Conservation (phyloP, 2,888 invertebrate genomes). For the Megalurothrips usitatus region DNA sequence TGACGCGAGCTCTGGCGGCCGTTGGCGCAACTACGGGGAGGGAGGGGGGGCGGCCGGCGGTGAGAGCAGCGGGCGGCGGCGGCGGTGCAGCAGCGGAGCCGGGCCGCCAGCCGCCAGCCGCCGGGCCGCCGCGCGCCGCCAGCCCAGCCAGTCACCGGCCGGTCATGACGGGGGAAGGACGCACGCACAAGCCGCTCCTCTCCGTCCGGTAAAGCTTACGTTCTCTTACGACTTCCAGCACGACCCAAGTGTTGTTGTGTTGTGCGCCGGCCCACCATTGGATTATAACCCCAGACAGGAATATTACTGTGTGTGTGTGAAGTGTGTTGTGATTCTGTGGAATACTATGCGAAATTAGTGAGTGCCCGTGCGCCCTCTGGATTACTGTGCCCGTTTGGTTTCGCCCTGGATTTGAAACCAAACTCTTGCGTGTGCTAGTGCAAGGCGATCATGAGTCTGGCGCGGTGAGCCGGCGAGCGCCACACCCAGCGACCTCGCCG, state of each 20-base stretch:
- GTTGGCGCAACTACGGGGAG: neutral
- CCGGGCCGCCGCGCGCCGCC: neutral
- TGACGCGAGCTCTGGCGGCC: constrained; percentile 3
- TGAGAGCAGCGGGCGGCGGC: neutral
- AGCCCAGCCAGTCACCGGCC: constrained; percentile 9
- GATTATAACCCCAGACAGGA: neutral
- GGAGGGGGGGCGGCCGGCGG: neutral
- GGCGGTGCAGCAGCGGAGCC: neutral
- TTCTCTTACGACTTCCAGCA: neutral
- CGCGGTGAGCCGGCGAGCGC: neutral
- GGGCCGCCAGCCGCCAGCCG: neutral
- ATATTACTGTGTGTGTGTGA: neutral
- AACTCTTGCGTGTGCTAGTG: neutral
- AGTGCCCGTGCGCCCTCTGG: neutral
- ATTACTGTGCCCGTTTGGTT: neutral
- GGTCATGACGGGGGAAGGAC: neutral
- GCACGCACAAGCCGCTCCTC: neutral
- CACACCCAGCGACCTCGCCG: neutral
- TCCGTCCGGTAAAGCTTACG: neutral
- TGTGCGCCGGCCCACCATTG: neutral
- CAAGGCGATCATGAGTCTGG: neutral
- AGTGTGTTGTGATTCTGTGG: neutral
- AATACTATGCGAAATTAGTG: neutral
- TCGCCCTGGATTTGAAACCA: constrained; percentile 26
- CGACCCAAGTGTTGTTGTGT: neutral